Conservation (phyloP, 1,140 invertebrate species). For the Kradibia gibbosae region DNA sequence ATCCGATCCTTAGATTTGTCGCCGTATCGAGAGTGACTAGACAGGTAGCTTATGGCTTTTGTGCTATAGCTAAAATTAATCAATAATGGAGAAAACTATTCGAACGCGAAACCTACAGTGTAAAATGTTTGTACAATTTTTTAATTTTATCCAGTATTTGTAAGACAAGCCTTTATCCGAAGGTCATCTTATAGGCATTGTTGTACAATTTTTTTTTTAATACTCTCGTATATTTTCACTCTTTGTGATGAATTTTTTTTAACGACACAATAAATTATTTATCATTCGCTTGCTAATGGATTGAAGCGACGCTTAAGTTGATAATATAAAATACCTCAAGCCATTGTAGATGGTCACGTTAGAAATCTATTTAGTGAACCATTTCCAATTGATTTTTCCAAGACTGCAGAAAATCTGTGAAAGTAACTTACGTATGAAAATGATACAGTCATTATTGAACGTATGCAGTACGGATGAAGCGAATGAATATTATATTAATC, state of each 20-base stretch:
- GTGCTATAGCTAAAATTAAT: too few relatives aligned
- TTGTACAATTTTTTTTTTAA: not conserved
- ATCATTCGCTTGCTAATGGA: not conserved
- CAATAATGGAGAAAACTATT: too few relatives aligned
- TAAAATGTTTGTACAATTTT: not conserved
- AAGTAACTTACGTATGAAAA: not conserved
- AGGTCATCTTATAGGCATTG: not conserved
- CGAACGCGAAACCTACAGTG: not conserved
- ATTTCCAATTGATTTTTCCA: not conserved
- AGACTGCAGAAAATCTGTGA: not conserved
- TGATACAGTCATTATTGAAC: not conserved
- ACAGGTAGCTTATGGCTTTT: too few relatives aligned
- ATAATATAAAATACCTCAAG: not conserved
- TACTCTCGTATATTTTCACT: too few relatives aligned
- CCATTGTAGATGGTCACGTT: not conserved
- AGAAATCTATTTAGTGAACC: not conserved
- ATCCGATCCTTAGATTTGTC: too few relatives aligned
- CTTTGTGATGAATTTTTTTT: not conserved
- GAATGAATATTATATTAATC: too few relatives aligned
- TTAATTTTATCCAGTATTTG: not conserved
- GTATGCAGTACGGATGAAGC: not conserved
- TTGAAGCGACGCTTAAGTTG: not conserved
- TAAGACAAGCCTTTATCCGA: not conserved
- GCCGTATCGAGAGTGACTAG: too few relatives aligned
- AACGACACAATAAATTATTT: not conserved